phyloP scores from a whole-genome alignment of 2,888 invertebrate genomes.

The Hemaris fuciformis region DNA sequence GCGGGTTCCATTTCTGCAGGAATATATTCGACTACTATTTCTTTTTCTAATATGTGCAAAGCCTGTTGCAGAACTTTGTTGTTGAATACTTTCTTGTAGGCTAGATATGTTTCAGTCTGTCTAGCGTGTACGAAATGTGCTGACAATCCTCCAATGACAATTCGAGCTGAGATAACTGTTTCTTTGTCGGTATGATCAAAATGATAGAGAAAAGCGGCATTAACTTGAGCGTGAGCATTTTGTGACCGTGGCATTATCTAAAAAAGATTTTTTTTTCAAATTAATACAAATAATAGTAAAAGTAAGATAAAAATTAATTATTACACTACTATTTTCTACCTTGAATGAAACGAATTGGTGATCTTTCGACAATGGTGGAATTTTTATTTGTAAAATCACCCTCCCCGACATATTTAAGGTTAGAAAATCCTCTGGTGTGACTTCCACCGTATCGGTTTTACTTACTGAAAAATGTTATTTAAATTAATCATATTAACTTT shows the following conservation, averaged over 20 bases:
- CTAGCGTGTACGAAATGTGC: conserved; percentile 79
- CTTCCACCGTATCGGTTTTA: conserved; percentile 32
- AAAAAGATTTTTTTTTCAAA: not conserved
- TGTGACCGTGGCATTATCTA: conserved; percentile 88
- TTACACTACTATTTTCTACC: conserved; percentile 30
- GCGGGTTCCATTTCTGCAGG: conserved; percentile 81
- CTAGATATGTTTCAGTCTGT: conserved; percentile 77
- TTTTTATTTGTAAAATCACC: conserved; percentile 48
- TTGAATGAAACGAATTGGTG: conserved; percentile 54
- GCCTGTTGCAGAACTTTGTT: conserved; percentile 74
- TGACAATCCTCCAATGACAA: conserved; percentile 83
- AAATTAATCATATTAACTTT: not conserved
- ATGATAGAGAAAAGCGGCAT: conserved; percentile 86
- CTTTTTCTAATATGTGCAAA: conserved; percentile 76
- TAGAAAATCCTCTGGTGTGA: conserved; percentile 54
- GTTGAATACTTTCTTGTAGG: conserved; percentile 62
- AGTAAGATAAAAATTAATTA: no score
- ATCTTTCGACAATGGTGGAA: conserved; percentile 51
- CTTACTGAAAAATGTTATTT: not conserved
- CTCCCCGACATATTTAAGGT: conserved; percentile 52
- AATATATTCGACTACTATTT: conserved; percentile 63
- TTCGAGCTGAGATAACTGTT: conserved; percentile 68
- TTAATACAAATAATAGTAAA: not conserved
- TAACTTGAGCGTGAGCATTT: conserved; percentile 88
- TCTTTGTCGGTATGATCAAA: conserved; percentile 52